Percentiles rank a stretch among this genome's conserved stretches.
Evolutionary conservation across 2,888 invertebrate species (phyloP).

Genomic region (Agonopterix arenella): DNA sequence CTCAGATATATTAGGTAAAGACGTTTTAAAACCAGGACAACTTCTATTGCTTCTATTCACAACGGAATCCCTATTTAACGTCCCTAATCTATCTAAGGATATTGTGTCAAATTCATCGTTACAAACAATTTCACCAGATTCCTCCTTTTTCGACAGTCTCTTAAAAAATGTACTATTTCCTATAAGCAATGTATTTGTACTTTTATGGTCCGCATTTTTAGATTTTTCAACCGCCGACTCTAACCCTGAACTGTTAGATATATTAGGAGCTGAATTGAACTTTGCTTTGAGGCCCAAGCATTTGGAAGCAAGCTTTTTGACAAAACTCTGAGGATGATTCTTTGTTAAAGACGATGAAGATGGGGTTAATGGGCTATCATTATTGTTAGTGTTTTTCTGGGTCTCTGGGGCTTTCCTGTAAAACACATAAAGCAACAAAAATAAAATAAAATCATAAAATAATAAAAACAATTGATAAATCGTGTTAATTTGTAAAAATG

Average conservation of each 20-base stretch:
- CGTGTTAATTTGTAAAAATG: constrained; percentile 9
- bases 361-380: constrained; percentile 59
- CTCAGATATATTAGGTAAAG: constrained; percentile 67
- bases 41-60: constrained; percentile 68
- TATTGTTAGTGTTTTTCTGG: constrained; percentile 66
- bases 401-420: constrained; percentile 71
- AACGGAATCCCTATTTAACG: constrained; percentile 59
- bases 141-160: constrained; percentile 63
- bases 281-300: constrained; percentile 71
- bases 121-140: constrained; percentile 62
- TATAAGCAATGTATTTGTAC: constrained; percentile 52
- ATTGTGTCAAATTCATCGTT: constrained; percentile 70
- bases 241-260: constrained; percentile 51
- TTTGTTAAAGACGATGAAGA: constrained; percentile 65
- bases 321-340: constrained; percentile 65
- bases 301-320: constrained; percentile 73
- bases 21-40: constrained; percentile 68
- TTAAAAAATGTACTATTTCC: constrained; percentile 72
- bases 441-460: constrained; percentile 29
- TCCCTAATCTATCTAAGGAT: constrained; percentile 61
- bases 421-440: constrained; percentile 69
- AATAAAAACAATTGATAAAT: constrained; percentile 26
- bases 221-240: constrained; percentile 53
- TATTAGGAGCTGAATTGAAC: constrained; percentile 71
- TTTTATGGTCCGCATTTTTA: constrained; percentile 46